phyloP scores from a whole-genome alignment of 2,113 vertebrate genomes.

The Isichthys henryi region DNA sequence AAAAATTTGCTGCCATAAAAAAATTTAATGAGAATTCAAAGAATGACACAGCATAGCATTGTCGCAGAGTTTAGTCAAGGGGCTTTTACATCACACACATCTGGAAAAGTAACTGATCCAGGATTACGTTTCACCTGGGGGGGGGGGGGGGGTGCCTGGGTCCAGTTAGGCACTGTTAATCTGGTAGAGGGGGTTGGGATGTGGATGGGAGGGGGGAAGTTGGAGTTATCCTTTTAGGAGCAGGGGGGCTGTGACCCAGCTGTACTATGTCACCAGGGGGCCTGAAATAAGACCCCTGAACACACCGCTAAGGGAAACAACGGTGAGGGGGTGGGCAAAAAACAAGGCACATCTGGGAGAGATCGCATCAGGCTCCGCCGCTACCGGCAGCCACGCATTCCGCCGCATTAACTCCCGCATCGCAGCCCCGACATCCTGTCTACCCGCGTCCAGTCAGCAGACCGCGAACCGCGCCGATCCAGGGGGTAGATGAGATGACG shows the following conservation, averaged over 20 bases:
- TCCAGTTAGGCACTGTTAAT: not conserved
- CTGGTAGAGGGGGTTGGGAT: not conserved
- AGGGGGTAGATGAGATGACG: not conserved
- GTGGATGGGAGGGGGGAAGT: not conserved
- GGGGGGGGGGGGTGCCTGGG: not conserved
- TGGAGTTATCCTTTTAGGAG: not conserved
- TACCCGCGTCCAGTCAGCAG: constrained; percentile 18
- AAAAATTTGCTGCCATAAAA: not conserved
- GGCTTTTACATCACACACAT: constrained; percentile 25
- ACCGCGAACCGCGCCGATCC: not conserved
- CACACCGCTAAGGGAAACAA: constrained; percentile 20
- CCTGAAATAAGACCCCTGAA: constrained; percentile 25
- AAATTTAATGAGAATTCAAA: constrained; percentile 2
- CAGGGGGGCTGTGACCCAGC: constrained; percentile 23
- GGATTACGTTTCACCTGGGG: constrained; percentile 8
- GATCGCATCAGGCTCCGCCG: constrained; percentile 46
- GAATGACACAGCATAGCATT: not conserved
- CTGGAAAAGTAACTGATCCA: constrained; percentile 26
- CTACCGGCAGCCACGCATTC: constrained; percentile 30
- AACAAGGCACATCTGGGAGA: constrained; percentile 36
- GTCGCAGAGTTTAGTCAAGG: not conserved
- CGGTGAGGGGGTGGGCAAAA: not conserved
- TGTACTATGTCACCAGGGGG: constrained; percentile 20
- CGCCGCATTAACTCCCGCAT: constrained; percentile 33
- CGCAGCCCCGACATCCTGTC: constrained; percentile 21